Base-by-base conservation (phyloP, 2,888 invertebrate genomes). In the Isoperla grammatica region DNA sequence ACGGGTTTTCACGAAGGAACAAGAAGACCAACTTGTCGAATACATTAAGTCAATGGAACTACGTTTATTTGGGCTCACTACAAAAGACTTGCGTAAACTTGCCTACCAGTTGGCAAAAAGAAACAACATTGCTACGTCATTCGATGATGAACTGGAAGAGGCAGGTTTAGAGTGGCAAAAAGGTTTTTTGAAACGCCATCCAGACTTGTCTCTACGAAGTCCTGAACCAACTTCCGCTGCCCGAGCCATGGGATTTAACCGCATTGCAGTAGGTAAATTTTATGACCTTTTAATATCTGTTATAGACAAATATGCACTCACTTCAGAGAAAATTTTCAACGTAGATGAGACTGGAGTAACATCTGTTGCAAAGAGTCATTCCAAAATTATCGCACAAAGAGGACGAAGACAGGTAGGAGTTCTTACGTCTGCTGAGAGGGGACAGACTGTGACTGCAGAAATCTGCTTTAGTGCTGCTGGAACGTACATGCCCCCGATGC, bases 331-430 rank as follows among this genome's bases (percentile, higher is more conserved):
- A 19, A 55, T 40, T 13, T 37, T 19, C 40, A 55, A 55, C 13
- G 55, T 55, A 19, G 71, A 73, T 60, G 72, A 73, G 65, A 71
- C 71, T n/a, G 72, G 72, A 6, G 61, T 74, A 11, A 62, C 69
- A 22, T 66, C 69, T 11, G 70, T 72, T 5, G 29, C n/a, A 13
- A 37, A 56, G 69, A 62, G 65, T 72, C 15, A 58, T 72, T 35
- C 67, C 67, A 6, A 63, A 55, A 2, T 67, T 67, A 29, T 49
- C n/a, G 49, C 49, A 49, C 23, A 19, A 11, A 39, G 39, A 42
- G 46, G 57, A 17, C 6, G 29, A 29, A 15, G 35, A 17, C 43
- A 56, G 17, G 46, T 56, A 15, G 57, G 57, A 19, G 45, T 35
- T 12, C 35, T 56, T n/a, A 56, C 57, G 20, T 43, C 57, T 43